Conservation (phyloP, 2,888 invertebrate genomes). For the Lomographa bimaculata region DNA sequence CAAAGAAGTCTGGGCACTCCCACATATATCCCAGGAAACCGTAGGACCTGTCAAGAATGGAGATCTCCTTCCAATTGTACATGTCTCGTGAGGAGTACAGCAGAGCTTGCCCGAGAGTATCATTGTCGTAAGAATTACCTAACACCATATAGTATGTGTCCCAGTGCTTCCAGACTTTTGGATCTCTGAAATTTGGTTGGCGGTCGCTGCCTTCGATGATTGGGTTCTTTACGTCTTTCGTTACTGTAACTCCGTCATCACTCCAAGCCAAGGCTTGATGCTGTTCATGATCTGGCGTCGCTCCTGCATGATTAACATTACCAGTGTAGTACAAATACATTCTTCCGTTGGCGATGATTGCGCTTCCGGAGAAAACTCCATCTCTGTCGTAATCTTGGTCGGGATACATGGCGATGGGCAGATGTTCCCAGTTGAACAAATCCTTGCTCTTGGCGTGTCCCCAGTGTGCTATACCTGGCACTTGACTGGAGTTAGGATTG, state of each 20-base stretch:
- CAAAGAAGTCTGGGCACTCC: slow-evolving; percentile 80
- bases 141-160: slow-evolving; percentile 68
- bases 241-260: slow-evolving; percentile 57
- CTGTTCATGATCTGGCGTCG: slow-evolving; percentile 53
- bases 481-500: slow-evolving; percentile 62
- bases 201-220: slow-evolving; percentile 50
- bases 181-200: slow-evolving; percentile 73
- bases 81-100: slow-evolving; percentile 62
- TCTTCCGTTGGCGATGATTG: slow-evolving; percentile 55
- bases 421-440: slow-evolving; percentile 71
- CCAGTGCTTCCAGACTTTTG: slow-evolving; percentile 71
- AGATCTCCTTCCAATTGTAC: slow-evolving; percentile 52
- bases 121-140: slow-evolving; percentile 61
- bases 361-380: slow-evolving; percentile 78
- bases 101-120: slow-evolving; percentile 55
- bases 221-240: slow-evolving; percentile 61
- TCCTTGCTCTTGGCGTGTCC: slow-evolving; percentile 75
- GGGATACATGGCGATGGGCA: slow-evolving; percentile 72
- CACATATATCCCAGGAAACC: slow-evolving; percentile 70
- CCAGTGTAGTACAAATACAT: slow-evolving; percentile 70
- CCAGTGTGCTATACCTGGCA: slow-evolving; percentile 72
- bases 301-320: slow-evolving; percentile 50
- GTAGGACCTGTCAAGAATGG: slow-evolving; percentile 55
- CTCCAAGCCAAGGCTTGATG: slow-evolving; percentile 61
- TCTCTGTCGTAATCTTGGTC: slow-evolving; percentile 58